Base-by-base conservation (phyloP, 2,888 invertebrate species). In the Colletes collaris region DNA sequence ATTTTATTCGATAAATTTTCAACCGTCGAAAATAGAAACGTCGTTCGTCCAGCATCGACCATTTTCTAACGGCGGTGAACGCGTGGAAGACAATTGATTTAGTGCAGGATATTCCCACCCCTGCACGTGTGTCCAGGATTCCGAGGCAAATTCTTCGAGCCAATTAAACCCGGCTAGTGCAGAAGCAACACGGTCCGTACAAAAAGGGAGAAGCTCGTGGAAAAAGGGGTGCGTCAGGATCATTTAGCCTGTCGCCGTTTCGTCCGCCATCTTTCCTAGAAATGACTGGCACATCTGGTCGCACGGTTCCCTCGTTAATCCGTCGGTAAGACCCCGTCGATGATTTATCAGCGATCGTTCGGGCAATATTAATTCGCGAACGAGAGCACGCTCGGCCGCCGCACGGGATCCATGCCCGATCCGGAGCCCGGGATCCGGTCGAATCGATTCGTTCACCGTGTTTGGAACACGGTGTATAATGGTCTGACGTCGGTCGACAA, bases 211-310 rank as follows among this genome's bases (percentile, higher is more conserved):
- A 19, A 52, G 53, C 40, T 11, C n/a, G 16, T 7, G 44, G 8
- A 40, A n/a, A 50, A 40, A 65, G 49, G 81, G 68, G 59, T 40
- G 68, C 50, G 19, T 5, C 63, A 58, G 40, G 70, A 63, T 69
- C 68, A 37, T 76, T 50, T 63, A 68, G 55, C 50, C 53, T 69
- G 71, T 66, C 71, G 75, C 71, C 63, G 56, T 71, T 60, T 7
- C 55, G 72, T 55, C 58, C 71, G 65, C 63, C 81, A 71, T 74
- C 72, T 74, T 84, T 84, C 84, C 64, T 68, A 81, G 84, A 84
- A 84, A 60, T 65, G 72, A 67, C 68, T 59, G 60, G 79, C 84
- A 80, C 86, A 86, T 86, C 86, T 86, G 86, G 78, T 67, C 53
- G 55, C 64, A 60, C 62, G 60, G 56, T 66, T 58, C 71, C 77